Conservation (phyloP, 2,113 vertebrate genomes). For the Laticauda colubrina region DNA sequence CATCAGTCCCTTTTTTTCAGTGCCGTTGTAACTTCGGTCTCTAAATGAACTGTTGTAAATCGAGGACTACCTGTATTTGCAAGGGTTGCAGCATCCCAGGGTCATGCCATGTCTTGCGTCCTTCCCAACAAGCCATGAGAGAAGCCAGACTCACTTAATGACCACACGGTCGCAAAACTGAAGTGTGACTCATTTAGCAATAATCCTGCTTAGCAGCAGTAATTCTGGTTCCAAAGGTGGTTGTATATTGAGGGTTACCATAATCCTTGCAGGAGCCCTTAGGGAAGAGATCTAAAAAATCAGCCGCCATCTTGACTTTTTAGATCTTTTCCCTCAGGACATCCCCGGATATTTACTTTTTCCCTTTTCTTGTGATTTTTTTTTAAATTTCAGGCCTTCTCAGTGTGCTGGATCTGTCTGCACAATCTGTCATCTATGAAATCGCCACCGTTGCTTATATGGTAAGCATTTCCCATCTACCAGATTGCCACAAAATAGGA, state of each 20-base stretch:
- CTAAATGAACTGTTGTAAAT: too few relatives aligned
- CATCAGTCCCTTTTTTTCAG: too few relatives aligned
- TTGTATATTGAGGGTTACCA: neutral
- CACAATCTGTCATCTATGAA: constrained; percentile 81
- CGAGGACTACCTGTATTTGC: neutral
- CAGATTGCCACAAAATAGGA: neutral
- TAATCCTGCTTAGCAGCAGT: neutral
- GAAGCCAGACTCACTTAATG: neutral
- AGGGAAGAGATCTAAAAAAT: neutral
- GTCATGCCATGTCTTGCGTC: neutral
- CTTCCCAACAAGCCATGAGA: neutral
- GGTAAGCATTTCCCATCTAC: constrained; percentile 62
- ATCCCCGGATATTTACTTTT: neutral
- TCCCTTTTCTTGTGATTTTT: neutral
- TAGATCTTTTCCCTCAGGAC: neutral
- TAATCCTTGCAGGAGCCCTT: neutral
- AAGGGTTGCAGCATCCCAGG: neutral
- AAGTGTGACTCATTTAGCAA: neutral
- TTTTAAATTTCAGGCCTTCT: constrained; percentile 73
- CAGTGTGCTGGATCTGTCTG: constrained; percentile 78
- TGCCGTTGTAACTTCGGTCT: too few relatives aligned
- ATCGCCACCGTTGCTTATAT: constrained; percentile 79
- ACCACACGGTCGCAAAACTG: neutral
- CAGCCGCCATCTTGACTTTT: neutral
- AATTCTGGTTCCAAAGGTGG: neutral